These are phyloP conservation scores for Scaptomyza cyrtandrae DNA, from an alignment of 2,888 invertebrate genomes.

Conservation along the genomic window DNA sequence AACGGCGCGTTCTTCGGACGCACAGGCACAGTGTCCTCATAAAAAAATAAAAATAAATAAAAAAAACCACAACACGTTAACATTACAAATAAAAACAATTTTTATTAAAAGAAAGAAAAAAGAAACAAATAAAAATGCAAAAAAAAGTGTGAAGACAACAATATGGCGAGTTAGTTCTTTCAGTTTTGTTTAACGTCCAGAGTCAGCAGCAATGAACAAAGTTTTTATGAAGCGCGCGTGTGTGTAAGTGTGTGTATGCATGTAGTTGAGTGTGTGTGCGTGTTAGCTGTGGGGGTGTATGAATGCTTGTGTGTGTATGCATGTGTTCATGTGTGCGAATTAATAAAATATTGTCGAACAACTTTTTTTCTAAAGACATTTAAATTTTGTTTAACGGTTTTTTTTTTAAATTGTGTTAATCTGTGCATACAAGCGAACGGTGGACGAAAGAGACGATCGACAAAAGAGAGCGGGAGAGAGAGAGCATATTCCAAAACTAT, in stretches of 20 bases:
- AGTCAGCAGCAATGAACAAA: constrained; percentile 41
- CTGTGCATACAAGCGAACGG: constrained; percentile 10
- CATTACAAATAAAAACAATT: constrained; percentile 2
- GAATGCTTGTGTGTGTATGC: constrained; percentile 8
- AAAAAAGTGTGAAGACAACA: constrained; percentile 4
- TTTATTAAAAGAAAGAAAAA: constrained; percentile 4
- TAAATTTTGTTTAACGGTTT: not conserved
- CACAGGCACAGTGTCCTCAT: constrained; percentile 21
- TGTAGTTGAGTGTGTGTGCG: constrained; percentile 2
- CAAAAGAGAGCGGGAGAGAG: constrained; percentile 9
- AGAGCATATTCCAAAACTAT: constrained; percentile 78
- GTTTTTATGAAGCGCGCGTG: constrained; percentile 26
- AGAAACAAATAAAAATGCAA: constrained; percentile 7
- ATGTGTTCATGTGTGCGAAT: constrained; percentile 25
- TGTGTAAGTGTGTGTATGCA: constrained; percentile 9
- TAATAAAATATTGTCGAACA: constrained; percentile 5
- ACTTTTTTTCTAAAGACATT: constrained; percentile 34
- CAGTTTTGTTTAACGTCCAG: constrained; percentile 26
- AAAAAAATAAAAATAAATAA: constrained; percentile 2
- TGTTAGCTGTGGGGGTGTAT: constrained; percentile 2
- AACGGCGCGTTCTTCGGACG: constrained; percentile 30
- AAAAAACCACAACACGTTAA: constrained; percentile 13
- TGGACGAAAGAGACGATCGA: constrained; percentile 17
- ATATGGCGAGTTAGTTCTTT: constrained; percentile 14
- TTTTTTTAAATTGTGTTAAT: constrained; percentile 15